Evolutionary conservation across 92 coral and sea anemone genomes (phyloP), one percentile per base, ranked within the genome.

Genomic region (Heteractis magnifica): DNA sequence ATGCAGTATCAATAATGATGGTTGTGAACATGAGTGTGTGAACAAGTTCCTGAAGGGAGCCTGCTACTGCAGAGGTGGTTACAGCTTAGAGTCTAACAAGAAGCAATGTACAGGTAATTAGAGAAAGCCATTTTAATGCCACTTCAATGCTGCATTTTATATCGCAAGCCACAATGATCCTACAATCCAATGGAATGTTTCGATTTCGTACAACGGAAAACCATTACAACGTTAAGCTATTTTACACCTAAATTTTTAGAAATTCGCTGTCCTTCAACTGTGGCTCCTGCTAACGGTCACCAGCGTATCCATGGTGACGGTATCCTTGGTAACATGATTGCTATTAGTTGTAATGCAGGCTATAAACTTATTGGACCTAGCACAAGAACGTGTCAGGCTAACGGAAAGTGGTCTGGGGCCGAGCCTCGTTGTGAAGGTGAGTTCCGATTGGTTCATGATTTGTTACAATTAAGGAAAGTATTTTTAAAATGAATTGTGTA

Each of bases 331-430:
- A 96, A 96, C 91, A 82, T 90, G 8, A 89, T 91, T 34, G 70
- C 88, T 19, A 89, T 94, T 84, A 79, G 76, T 8, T 96, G 98
- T 76, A 81, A 85, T 55, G 88, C 86, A 49, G 99, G 97, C 62
- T 90, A 84, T 78, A 93, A 93, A 71, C 62, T 90, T 34, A 56
- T 87, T 51, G 86, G 99, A 51, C 75, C 94, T 18, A 65, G 87
- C 52, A 82, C 87, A n/a, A 91, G 99, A 76, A 88, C 83, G 50
- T 96, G 99, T 75, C 89, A 77, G 49, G 98, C 96, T 4, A 86
- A 96, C 84, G 94, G 98, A 5, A 83, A 87, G 58, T 96, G 99
- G 99, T 94, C 99, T n/a, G 99, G 99, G 19, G 78, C 84, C 19
- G 94, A 96, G 89, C 98, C 99, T 18, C 89, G 83, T 23, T 96